Conservation (phyloP, 1,140 invertebrate species). For the Drosophila azteca region DNA sequence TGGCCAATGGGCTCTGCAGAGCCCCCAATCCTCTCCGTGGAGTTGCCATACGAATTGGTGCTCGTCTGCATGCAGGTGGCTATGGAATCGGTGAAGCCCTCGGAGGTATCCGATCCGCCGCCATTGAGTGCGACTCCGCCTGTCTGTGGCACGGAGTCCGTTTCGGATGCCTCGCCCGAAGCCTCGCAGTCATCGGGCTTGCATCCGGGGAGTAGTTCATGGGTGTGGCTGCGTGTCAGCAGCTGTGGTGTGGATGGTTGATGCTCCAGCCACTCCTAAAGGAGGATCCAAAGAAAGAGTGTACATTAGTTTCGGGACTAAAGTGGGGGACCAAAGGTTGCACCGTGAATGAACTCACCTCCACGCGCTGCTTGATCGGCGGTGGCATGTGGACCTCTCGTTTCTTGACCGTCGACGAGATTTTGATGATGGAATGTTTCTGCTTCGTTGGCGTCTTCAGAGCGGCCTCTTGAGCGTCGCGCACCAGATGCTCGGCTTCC, state of each 20-base stretch:
- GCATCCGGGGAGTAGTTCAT: conserved; percentile 27
- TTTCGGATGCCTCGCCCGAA: conserved; percentile 92
- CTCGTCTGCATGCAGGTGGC: conserved; percentile 85
- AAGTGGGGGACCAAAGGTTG: background rate
- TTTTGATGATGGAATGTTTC: conserved; percentile 81
- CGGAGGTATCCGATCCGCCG: conserved; percentile 87
- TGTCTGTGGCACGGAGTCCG: conserved; percentile 87
- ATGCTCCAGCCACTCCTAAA: conserved; percentile 81
- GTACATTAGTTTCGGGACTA: background rate
- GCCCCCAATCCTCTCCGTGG: conserved; percentile 85
- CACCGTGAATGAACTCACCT: conserved; percentile 54
- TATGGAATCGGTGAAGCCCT: conserved; percentile 88
- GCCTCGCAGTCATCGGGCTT: conserved; percentile 89
- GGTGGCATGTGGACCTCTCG: conserved; percentile 75
- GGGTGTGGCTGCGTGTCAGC: conserved; percentile 49
- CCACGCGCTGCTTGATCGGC: conserved; percentile 79
- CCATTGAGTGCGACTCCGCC: conserved; percentile 72
- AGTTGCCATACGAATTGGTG: conserved; percentile 86
- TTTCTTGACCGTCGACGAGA: conserved; percentile 81
- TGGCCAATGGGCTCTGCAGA: conserved; percentile 76
- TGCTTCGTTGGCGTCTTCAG: conserved; percentile 83
- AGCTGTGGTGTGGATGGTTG: conserved; percentile 66
- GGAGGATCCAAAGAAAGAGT: background rate
- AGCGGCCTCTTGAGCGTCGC: conserved; percentile 76
- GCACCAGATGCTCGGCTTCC: conserved; percentile 83